These are phyloP conservation scores for Boulengeromyrus knoepffleri DNA, from an alignment of 2,113 vertebrate species.

Conservation along the genomic window DNA sequence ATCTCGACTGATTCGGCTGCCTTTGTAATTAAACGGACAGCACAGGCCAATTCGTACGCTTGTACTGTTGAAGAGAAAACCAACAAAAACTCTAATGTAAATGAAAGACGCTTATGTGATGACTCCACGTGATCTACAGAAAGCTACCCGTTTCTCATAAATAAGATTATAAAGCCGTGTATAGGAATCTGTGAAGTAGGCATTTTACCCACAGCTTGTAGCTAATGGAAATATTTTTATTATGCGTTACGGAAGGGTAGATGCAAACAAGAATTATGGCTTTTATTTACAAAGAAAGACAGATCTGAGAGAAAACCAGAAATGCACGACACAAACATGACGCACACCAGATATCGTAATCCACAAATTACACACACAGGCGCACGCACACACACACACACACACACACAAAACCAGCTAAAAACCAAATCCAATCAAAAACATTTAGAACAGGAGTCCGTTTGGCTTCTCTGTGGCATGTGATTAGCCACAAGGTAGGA, in stretches of 20 bases:
- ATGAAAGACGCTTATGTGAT: not conserved
- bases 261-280: not conserved
- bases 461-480: not conserved
- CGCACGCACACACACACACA: not conserved
- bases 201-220: not conserved
- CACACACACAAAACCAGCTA: not conserved
- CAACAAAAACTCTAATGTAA: not conserved
- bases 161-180: not conserved
- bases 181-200: not conserved
- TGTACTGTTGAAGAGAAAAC: not conserved
- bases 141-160: not conserved
- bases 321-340: not conserved
- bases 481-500: not conserved
- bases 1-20: not conserved
- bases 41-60: not conserved
- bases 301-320: not conserved
- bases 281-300: slow-evolving; percentile 4
- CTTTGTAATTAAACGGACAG: not conserved
- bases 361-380: not conserved
- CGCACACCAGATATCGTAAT: not conserved
- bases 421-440: not conserved
- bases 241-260: not conserved
- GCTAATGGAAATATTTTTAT: not conserved
- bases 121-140: not conserved
- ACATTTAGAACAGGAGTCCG: not conserved